Base-by-base conservation (phyloP, 2,888 invertebrate species). In the Byasa hedistus region DNA sequence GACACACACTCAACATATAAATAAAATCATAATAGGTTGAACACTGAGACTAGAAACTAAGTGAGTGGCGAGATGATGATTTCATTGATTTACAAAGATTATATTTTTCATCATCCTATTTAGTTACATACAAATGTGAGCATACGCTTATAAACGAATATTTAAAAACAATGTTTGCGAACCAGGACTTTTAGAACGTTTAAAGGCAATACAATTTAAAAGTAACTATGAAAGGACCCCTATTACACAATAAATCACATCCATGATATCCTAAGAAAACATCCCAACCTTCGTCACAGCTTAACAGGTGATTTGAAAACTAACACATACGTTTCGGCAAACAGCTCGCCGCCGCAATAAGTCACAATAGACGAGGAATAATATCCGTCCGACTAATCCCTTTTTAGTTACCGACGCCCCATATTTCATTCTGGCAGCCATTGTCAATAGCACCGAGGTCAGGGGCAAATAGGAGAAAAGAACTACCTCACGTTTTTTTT, bases 371-470 rank as follows among this genome's bases (percentile, higher is more conserved):
- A 77, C 68, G 69, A 70, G 70, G 71, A 74, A 77, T 85, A 86
- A 88, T 88, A 87, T 88, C n/a, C 87, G 82, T 86, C 83, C 84
- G 84, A 83, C 83, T 87, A 89, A 91, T 89, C 89, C 89, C 84
- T 87, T 86, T 89, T 89, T 86, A 84, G 85, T 90, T 86, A 86
- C 82, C 85, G 84, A 80, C 84, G 81, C 85, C 82, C 89, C 88
- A 90, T 91, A 91, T 89, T 90, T 91, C 90, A 91, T 91, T 85
- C 87, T 86, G 89, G 87, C 89, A 89, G 89, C 86, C 85, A 90
- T 91, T 91, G 91, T 91, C 90, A 90, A 89, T 89, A 81, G 80
- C 83, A 76, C 84, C 84, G 89, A 87, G 90, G 90, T 90, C 90
- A 88, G 86, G 85, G 87, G 87, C 90, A 90, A 90, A 89, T 87